Evolutionary conservation across 1,140 invertebrate species (phyloP).

Genomic region (Drosophila santomea): DNA sequence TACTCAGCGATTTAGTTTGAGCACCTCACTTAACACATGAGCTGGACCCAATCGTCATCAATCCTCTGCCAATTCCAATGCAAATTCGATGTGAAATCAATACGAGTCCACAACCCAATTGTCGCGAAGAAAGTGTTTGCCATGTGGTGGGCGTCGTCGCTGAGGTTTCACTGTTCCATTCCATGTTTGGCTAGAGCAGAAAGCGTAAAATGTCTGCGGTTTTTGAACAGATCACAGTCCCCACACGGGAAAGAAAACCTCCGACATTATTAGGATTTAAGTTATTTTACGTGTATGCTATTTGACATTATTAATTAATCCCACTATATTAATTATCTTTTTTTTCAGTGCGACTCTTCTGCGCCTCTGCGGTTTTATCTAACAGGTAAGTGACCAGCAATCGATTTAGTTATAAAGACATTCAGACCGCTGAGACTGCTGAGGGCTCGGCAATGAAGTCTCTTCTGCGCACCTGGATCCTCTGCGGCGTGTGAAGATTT

Average conservation of each 20-base stretch:
- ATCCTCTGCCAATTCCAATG: conserved; percentile 23
- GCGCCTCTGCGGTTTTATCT: background rate
- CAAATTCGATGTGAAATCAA: conserved; percentile 25
- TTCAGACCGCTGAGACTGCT: conserved; percentile 15
- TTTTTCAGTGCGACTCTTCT: background rate
- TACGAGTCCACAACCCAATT: conserved; percentile 3
- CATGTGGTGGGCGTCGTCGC: conserved; percentile 45
- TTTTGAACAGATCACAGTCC: background rate
- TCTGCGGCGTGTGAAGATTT: conserved; percentile 52
- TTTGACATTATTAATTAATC: background rate
- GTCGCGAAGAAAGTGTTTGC: conserved; percentile 55
- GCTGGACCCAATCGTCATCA: conserved; percentile 25
- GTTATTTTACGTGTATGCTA: background rate
- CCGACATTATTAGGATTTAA: background rate
- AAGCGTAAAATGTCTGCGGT: conserved; percentile 48
- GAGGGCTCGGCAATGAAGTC: background rate
- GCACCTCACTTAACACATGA: conserved; percentile 10
- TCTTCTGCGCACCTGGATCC: conserved; percentile 20
- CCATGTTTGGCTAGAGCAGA: conserved; percentile 35
- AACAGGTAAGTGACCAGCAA: conserved; percentile 5
- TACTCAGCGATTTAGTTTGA: background rate
- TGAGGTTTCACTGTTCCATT: background rate
- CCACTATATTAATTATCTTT: background rate
- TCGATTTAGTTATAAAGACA: conserved; percentile 65
- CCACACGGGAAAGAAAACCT: background rate